Percentiles rank a stretch among this genome's conserved stretches.
Conservation (phyloP, 2,797 vertebrate species). For the Chloroceryle inda region DNA sequence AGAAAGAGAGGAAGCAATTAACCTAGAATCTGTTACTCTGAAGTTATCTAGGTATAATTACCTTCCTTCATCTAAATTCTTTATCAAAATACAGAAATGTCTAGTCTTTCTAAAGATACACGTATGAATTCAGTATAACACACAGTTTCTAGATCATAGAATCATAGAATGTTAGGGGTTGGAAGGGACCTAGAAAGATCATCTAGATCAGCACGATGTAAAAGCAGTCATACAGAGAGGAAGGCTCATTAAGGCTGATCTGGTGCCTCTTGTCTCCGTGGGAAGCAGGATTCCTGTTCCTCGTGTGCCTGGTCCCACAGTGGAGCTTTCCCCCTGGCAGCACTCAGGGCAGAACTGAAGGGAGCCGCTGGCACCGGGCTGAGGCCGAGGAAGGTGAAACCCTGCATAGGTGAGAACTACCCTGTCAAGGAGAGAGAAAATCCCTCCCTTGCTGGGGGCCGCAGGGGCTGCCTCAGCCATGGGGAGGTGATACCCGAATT, state of each 20-base stretch:
- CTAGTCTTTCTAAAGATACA: too few relatives aligned
- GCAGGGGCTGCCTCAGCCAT: not conserved
- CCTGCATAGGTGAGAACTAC: conserved; percentile 56
- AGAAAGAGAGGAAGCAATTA: not conserved
- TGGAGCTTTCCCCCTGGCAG: not conserved
- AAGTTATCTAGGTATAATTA: not conserved
- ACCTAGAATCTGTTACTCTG: not conserved
- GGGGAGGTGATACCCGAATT: not conserved
- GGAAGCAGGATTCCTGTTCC: not conserved
- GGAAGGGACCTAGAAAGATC: too few relatives aligned
- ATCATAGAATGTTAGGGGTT: too few relatives aligned
- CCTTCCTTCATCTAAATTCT: not conserved
- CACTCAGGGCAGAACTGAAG: not conserved
- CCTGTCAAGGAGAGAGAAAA: conserved; percentile 72
- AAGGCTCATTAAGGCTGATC: not conserved
- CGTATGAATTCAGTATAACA: not conserved
- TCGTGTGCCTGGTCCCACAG: not conserved
- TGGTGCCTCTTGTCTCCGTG: not conserved
- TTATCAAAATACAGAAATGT: not conserved
- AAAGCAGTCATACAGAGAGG: not conserved
- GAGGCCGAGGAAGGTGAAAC: not conserved
- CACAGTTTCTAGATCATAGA: too few relatives aligned
- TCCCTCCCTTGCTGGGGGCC: too few relatives aligned
- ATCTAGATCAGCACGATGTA: not conserved
- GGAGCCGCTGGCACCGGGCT: not conserved